Conservation (phyloP, 2,888 invertebrate species). For the Torymus tubicola region DNA sequence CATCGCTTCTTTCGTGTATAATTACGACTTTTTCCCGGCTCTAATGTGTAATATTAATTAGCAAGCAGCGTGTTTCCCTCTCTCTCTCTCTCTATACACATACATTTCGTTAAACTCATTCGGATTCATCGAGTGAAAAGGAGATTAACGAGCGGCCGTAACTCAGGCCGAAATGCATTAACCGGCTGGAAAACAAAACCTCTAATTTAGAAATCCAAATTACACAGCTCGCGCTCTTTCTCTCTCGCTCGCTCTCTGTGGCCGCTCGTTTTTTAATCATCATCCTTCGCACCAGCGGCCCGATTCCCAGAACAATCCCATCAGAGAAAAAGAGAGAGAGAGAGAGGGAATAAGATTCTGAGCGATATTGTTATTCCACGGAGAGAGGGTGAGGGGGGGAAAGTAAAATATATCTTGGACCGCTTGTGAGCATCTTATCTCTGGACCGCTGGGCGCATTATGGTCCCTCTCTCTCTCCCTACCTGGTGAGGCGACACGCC, state of each 20-base stretch:
- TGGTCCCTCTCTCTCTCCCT: neutral
- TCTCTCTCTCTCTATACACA: neutral
- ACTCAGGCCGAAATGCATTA: slow-evolving; percentile 53
- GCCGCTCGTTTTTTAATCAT: slow-evolving; percentile 52
- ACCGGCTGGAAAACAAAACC: slow-evolving; percentile 52
- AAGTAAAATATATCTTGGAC: slow-evolving; percentile 46
- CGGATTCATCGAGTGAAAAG: slow-evolving; percentile 52
- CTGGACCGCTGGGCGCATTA: neutral
- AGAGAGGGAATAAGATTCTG: slow-evolving; percentile 9
- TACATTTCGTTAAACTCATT: slow-evolving; percentile 37
- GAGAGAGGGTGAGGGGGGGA: too few species aligned
- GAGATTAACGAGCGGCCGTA: slow-evolving; percentile 50
- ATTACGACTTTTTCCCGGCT: slow-evolving; percentile 28
- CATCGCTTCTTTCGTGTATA: neutral
- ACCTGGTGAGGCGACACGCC: slow-evolving; percentile 46
- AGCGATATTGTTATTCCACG: slow-evolving; percentile 46
- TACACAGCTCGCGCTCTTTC: slow-evolving; percentile 33
- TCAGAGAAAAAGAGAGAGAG: neutral
- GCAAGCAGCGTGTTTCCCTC: neutral
- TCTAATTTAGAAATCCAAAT: slow-evolving; percentile 57
- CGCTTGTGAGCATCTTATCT: slow-evolving; percentile 36
- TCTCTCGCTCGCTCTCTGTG: neutral
- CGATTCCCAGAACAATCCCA: slow-evolving; percentile 53
- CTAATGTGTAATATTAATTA: slow-evolving; percentile 42
- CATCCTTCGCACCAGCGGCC: slow-evolving; percentile 30